phyloP scores from a whole-genome alignment of 2,113 vertebrate species.

The Poeciliopsis occidentalis region DNA sequence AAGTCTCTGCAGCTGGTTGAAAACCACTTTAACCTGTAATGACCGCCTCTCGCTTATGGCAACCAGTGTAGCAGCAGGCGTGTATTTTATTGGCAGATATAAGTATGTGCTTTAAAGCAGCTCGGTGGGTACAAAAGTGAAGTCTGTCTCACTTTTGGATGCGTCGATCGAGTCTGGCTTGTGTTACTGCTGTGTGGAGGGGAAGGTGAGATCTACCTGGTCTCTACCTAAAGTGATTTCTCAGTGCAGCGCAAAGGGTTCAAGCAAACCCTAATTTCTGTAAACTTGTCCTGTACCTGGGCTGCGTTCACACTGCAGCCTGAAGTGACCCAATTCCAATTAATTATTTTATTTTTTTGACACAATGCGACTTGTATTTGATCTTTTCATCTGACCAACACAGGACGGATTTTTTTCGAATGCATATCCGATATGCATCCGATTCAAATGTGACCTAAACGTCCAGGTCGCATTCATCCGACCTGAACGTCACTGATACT shows the following conservation, averaged over 20 bases:
- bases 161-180: not conserved
- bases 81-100: slow-evolving; percentile 50
- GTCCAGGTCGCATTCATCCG: no score
- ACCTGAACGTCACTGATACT: no score
- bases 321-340: no score
- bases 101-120: slow-evolving; percentile 52
- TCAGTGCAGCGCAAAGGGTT: slow-evolving; percentile 3
- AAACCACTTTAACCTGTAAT: slow-evolving; percentile 31
- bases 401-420: no score
- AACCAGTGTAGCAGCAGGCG: slow-evolving; percentile 32
- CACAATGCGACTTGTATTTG: no score
- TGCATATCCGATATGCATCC: no score
- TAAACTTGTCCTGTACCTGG: no score
- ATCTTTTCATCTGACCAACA: no score
- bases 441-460: no score
- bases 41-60: slow-evolving; percentile 34
- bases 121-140: slow-evolving; percentile 38
- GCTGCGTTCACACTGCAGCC: no score
- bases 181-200: slow-evolving; percentile 11
- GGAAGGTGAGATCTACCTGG: slow-evolving; percentile 14
- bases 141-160: slow-evolving; percentile 22
- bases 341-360: no score
- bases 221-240: slow-evolving; percentile 43
- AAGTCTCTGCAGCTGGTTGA: slow-evolving; percentile 22
- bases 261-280: not conserved